Conservation (phyloP, 2,113 vertebrate genomes). For the Chaetorhynchus papuensis region DNA sequence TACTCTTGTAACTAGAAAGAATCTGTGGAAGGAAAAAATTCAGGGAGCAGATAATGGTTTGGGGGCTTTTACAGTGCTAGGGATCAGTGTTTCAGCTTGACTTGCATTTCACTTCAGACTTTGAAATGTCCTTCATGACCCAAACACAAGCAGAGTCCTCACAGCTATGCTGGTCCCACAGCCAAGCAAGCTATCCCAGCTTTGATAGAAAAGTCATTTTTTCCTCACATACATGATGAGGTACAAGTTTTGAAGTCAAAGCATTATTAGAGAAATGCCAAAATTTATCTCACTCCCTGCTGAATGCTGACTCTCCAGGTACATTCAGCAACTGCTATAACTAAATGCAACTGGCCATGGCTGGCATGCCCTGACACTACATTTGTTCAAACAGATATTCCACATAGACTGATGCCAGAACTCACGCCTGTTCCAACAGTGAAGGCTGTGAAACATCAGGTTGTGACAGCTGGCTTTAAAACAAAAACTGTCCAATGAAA, state of each 20-base stretch:
- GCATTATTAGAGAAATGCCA: not conserved
- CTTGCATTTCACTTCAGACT: not conserved
- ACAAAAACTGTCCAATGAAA: slow-evolving; percentile 56
- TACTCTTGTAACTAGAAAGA: not conserved
- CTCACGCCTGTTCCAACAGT: slow-evolving; percentile 22
- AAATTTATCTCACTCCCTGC: slow-evolving; percentile 18
- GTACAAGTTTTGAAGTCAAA: slow-evolving; percentile 1
- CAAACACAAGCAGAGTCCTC: not conserved
- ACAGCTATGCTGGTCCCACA: not conserved
- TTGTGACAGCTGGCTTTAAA: slow-evolving; percentile 56
- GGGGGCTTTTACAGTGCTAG: not conserved
- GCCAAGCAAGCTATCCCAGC: not conserved
- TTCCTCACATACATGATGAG: not conserved
- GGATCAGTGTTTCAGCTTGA: not conserved
- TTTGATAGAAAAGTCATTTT: not conserved
- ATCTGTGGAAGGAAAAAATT: not conserved
- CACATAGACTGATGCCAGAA: slow-evolving; percentile 12
- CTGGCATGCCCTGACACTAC: not conserved
- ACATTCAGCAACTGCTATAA: slow-evolving; percentile 10
- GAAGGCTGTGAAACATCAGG: slow-evolving; percentile 59
- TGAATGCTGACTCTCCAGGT: slow-evolving; percentile 7
- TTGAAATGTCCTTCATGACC: not conserved
- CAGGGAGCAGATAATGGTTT: not conserved
- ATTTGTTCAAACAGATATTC: slow-evolving; percentile 56
- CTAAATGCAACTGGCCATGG: slow-evolving; percentile 39